Evolutionary conservation across 2,113 vertebrate species (phyloP).

Genomic region (Pterocles orientalis): DNA sequence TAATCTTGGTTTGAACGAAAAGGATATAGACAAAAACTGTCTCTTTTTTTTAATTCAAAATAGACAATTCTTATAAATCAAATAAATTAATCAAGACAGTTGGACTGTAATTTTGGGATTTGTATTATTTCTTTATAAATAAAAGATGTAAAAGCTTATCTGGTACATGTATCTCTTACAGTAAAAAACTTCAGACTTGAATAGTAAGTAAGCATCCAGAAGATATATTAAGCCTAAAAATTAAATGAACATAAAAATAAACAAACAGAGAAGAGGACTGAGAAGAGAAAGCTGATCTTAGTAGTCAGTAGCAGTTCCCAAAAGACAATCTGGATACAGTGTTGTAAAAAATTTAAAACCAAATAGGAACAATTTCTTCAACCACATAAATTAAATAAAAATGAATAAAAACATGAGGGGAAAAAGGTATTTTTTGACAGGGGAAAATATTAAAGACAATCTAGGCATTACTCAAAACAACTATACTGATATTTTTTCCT

Average conservation of each 20-base stretch:
- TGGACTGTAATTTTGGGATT: not conserved
- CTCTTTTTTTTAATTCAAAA: not conserved
- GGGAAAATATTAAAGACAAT: not conserved
- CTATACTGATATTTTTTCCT: not conserved
- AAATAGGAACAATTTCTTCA: not conserved
- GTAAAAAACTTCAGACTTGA: not conserved
- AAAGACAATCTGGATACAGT: not conserved
- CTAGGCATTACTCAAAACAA: not conserved
- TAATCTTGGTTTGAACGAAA: not conserved
- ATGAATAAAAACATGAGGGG: rapidly evolving
- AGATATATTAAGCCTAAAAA: not conserved
- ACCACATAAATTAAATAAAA: not conserved
- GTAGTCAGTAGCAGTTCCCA: not conserved
- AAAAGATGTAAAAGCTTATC: not conserved
- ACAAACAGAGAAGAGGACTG: not conserved
- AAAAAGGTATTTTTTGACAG: rapidly evolving
- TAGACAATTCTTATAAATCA: not conserved
- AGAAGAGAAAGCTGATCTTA: not conserved
- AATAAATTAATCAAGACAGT: not conserved
- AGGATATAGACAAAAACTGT: not conserved
- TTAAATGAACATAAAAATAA: not conserved
- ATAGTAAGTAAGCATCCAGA: not conserved
- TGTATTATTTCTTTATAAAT: not conserved
- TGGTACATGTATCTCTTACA: not conserved
- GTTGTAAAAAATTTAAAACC: not conserved